A percentile compares a stretch with the other conserved stretches of the same genome.
Evolutionary conservation across 2,888 invertebrate genomes (phyloP).

Genomic region (Drosophila infuscata): DNA sequence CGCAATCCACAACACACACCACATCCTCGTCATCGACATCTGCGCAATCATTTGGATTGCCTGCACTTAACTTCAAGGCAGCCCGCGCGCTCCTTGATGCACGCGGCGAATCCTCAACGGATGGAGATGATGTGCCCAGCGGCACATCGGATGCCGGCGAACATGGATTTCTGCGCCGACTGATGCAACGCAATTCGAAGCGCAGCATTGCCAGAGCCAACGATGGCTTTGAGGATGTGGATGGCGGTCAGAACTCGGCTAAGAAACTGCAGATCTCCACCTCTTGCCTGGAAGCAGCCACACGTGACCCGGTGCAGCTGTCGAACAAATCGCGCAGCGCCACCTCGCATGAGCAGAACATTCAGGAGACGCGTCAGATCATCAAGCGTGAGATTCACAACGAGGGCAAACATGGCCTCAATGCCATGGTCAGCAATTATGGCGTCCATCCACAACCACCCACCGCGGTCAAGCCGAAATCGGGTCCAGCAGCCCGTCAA

Average conservation of each 20-base stretch:
- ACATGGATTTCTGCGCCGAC: slow-evolving; percentile 88
- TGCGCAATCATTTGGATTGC: slow-evolving; percentile 61
- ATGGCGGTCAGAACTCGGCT: slow-evolving; percentile 77
- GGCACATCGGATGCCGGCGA: slow-evolving; percentile 84
- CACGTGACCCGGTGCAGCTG: slow-evolving; percentile 47
- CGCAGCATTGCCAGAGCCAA: slow-evolving; percentile 88
- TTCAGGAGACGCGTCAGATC: slow-evolving; percentile 80
- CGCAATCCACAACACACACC: slow-evolving; percentile 9
- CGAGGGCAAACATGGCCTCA: slow-evolving; percentile 86
- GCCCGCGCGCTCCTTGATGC: slow-evolving; percentile 70
- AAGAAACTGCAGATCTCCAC: slow-evolving; percentile 79
- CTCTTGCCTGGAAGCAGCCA: slow-evolving; percentile 61
- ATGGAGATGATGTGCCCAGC: slow-evolving; percentile 64
- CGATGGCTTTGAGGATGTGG: slow-evolving; percentile 74
- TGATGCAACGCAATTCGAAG: slow-evolving; percentile 89
- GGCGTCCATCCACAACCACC: slow-evolving; percentile 61
- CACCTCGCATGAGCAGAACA: slow-evolving; percentile 74
- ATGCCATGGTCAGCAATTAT: slow-evolving; percentile 77
- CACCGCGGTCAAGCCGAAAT: slow-evolving; percentile 81
- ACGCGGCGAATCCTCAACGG: slow-evolving; percentile 66
- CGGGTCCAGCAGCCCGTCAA: slow-evolving; percentile 86
- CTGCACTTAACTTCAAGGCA: slow-evolving; percentile 67
- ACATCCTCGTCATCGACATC: slow-evolving; percentile 26
- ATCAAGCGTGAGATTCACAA: slow-evolving; percentile 85
- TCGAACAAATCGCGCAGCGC: slow-evolving; percentile 67